Base-by-base conservation (phyloP, 1,140 invertebrate genomes). In the Lerema accius region DNA sequence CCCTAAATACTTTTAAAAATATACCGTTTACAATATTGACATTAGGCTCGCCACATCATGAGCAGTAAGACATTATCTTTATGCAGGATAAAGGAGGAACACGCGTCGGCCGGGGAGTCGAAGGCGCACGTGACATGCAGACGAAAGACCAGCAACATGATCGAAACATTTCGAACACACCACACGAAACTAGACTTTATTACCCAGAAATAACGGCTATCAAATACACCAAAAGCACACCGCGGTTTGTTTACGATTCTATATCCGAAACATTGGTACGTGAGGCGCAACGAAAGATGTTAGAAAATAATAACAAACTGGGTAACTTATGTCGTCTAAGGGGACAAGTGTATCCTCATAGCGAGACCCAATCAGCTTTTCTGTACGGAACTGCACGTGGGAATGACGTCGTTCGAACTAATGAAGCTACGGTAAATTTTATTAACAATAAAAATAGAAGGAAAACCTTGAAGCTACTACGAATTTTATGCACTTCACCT, bases 241-340 rank as follows among this genome's bases (percentile, higher is more conserved):
- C 1, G 43, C 32, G 28, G 67, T 65, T 55, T 63, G 58, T 71
- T 63, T 64, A 65, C 69, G 60, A 45, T 63, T 49, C 48, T 65
- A 65, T 60, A 42, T 69, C 69, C 65, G 62, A 70, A 69, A 67
- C 48, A 72, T 71, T 16, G 45, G 69, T 48, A 82, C 77, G 77
- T 80, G 79, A 76, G 63, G 70, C 60, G 74, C 64, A 79, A 71
- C 59, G 69, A 67, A 78, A 81, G 67, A 67, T 63, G 67, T 67
- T 28, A 35, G 65, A 69, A 81, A 82, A 85, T 83, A 83, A 83
- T 75, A 78, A 81, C 69, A 74, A 67, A 60, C 37, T 55, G 13
- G 6, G 13, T 19, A 32, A 28, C 42, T 42, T 42, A 45, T 16
- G 39, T 42, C 19, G 19, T 48, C 19, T n/a, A 19, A 19, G 16